Base-by-base conservation (phyloP, 1,140 invertebrate species). In the Littorina saxatilis region DNA sequence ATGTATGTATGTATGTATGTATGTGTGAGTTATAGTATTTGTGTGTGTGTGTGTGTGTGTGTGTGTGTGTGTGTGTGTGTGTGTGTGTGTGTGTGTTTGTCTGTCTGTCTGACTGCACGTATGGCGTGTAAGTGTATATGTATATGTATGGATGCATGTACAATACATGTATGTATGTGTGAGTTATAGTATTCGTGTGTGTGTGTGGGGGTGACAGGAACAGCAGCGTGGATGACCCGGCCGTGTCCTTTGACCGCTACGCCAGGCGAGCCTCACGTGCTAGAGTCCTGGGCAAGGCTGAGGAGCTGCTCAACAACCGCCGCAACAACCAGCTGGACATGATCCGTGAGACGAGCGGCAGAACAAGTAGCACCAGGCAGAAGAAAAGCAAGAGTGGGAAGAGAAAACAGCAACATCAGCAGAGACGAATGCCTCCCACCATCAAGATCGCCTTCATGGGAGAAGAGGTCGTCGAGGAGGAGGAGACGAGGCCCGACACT, bases 221-320 rank as follows among this genome's bases (percentile, higher is more conserved):
- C 32, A 39, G 0, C 39, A 52, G 73, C 73, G 29, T 23, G 20
- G 52, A 61, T 32, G 50, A 72, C 27, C 66, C 47, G 20, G 79
- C 68, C 23, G 52, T 47, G 0, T 52, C 32, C n/a, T 73, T 73
- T 70, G 79, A 55, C 37, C 68, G 70, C 50, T 80, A 61, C 50
- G 52, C 37, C 35, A 27, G 68, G 20, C 79, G 83, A 7, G 80
- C 80, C 2, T 68, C 83, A 11, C 76, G 82, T 11, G 77, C 82
- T 29, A 73, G 70, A 11, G 73, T 84, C n/a, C 47, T 84, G 27
- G 80, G 52, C 78, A 75, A 81, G 39, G 83, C 83, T 0, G 83
- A 84, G 63, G 35, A 72, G 61, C 81, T 84, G 9, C 35, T 84
- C 32, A 76, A 81, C 52, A 11, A 37, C 9, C 52, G 83, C 9